Evolutionary conservation across 2,113 vertebrate species (phyloP), one percentile per base, ranked within the genome.

Genomic region (Ploceus nigricollis): DNA sequence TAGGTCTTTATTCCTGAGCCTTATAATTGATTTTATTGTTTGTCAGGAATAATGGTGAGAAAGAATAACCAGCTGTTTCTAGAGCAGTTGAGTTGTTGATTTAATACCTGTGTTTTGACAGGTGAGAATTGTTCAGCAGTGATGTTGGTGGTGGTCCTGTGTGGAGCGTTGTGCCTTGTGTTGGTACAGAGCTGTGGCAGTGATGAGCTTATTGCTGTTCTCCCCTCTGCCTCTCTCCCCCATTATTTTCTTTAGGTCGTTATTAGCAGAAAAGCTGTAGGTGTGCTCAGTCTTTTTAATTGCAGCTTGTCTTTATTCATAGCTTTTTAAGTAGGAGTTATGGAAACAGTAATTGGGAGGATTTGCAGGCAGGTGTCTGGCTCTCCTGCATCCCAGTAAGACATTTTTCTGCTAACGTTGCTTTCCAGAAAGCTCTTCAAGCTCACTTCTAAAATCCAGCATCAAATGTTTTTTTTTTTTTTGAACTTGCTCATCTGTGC

Each of bases 301-400:
- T 96, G 90, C 45, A 44, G 54, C 81, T 93, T 96, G 91, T 90
- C 93, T 87, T 95, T 96, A 90, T 94, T 94, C 95, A 84, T 93
- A 84, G 94, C 76, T 94, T 92, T 97, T 92, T 81, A 97, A 95
- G 94, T 91, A 92, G 94, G 96, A 97, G 94, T 93, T 96, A 84
- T 56, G 89, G 93, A 94, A 95, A 92, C 89, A 83, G 89, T 80
- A 89, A 92, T 92, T 89, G 93, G 83, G 71, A 94, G 81, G 48
- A 82, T 93, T 95, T 89, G 90, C 5, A 28, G 89, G 89, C 93
- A 96, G 82, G 86, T 96, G 95, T 94, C 96, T 97, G 95, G 89
- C 89, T 94, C 39, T 79, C 76, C 73, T 69, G 51, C 6, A 1
- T 53, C 51, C 30, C 39, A 81, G 42, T 54, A 78, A 95, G 89